Evolutionary conservation across 2,797 vertebrate species (phyloP), one percentile per base, ranked within the genome.

Genomic region (Phoeniculus purpureus): DNA sequence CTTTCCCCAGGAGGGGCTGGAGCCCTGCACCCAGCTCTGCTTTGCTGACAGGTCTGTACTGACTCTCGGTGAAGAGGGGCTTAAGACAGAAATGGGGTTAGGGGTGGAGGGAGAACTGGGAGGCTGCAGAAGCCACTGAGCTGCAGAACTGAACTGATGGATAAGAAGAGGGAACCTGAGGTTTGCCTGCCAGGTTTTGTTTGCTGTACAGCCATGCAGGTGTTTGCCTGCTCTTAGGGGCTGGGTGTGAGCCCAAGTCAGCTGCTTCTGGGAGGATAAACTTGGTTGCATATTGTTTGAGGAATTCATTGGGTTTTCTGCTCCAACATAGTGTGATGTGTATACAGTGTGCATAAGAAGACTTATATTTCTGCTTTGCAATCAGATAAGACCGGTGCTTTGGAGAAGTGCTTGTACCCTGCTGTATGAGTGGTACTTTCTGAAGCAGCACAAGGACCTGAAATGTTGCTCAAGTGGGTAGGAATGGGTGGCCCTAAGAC

Each of bases 21-120:
- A 91, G 66, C 77, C 54, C 84, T 1, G 85, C 68, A 6, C 13
- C 81, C 62, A 25, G 34, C 62, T 1, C 20, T 25, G 32, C 51
- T 76, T 50, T 29, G 52, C 78, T 73, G 18, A 34, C 88, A 93
- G 91, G 92, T 93, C 21, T 31, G 94, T 87, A 34, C 56, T 18
- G 6, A 43, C 9, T 3, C 59, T 8, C 8, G 1, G 68, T 12
- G 3, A 32, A 54, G 77, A 64, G 79, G 73, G 67, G 34, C 51
- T 61, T 78, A 40, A 61, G 31, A 21, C 1, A 13, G 19, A 72
- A 21, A 32, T 7, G 0, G 27, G 48, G 43, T 14, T 43, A 15
- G 43, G 43, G 72, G 19, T 25, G 80, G 23, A 0, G 9, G 9
- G 65, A 9, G 15, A 59, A 2, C 7, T 4, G 60, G 32, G 64